Evolutionary conservation across 2,113 vertebrate species (phyloP), one percentile per base, ranked within the genome.

Genomic region (Rhinogobius similis): DNA sequence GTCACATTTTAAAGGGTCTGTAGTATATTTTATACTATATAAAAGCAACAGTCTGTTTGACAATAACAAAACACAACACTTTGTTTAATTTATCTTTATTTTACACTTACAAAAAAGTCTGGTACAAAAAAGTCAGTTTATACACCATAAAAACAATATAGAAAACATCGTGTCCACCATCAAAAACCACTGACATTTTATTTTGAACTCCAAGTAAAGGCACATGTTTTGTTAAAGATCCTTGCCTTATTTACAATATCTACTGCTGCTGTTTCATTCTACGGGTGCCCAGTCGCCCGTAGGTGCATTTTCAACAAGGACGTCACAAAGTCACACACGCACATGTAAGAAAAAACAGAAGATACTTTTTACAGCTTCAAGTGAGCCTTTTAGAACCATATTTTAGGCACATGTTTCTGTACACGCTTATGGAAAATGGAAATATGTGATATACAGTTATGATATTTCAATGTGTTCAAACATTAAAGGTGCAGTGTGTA

Each of bases 111-210:
- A 91, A 90, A 88, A 29, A 89, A 82, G 73, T 79, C 86, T 83
- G 68, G 79, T 88, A 86, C 85, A 88, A 90, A 86, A 91, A 90
- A 88, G 81, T 84, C 26, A 62, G 65, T 77, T 80, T 90, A 65
- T 87, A 83, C 89, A 88, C 71, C 72, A 78, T 88, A 90, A 84
- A 90, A 91, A 89, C 82, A 88, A 84, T 73, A 83, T 82, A 91
- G 65, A 88, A 58, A 88, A 88, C 79, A 84, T 84, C 4, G 79
- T 85, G 82, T 83, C 86, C 36, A 82, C 75, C 70, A 66, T 79
- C 21, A 78, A 75, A 82, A 79, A 81, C 39, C 48, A 84, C 78
- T 10, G 27, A 58, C 23, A 26, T 55, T 55, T 55, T 77, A 65
- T 71, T 66, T 72, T 65, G 13, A 6, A 68, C 62, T 79, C 67